Evolutionary conservation across 2,113 vertebrate genomes (phyloP).

Genomic region (Nothocercus julius): DNA sequence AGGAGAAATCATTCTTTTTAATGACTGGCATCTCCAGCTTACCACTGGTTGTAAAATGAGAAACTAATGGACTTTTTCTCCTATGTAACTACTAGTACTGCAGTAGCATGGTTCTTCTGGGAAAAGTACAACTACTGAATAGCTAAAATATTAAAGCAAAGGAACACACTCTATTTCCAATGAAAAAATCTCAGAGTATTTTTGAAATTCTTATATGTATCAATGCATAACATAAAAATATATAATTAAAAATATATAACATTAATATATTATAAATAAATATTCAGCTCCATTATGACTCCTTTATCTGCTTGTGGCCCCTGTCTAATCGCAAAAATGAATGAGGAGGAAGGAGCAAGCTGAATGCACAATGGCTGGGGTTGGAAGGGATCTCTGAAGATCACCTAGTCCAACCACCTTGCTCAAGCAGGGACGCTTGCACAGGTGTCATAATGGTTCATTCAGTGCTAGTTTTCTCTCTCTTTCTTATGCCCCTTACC

Average conservation of each 20-base stretch:
- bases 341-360: not conserved
- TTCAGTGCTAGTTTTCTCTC: not conserved
- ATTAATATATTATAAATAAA: no score
- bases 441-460: not conserved
- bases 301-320: not conserved
- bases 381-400: no score
- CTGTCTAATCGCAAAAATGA: not conserved
- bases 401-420: no score
- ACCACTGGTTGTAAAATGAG: not conserved
- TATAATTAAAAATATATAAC: no score
- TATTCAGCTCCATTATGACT: not conserved
- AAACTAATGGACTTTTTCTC: not conserved
- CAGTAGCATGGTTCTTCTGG: not conserved
- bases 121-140: not conserved
- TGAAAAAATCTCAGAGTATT: not conserved
- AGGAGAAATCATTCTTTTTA: not conserved
- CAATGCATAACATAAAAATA: no score
- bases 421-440: no score
- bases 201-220: not conserved
- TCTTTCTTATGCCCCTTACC: not conserved
- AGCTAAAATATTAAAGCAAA: not conserved
- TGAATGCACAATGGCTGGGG: not conserved
- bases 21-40: not conserved
- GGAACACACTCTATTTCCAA: not conserved
- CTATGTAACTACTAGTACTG: not conserved